Conservation (phyloP, 2,888 invertebrate species). For the Caenorhabditis panamensis region DNA sequence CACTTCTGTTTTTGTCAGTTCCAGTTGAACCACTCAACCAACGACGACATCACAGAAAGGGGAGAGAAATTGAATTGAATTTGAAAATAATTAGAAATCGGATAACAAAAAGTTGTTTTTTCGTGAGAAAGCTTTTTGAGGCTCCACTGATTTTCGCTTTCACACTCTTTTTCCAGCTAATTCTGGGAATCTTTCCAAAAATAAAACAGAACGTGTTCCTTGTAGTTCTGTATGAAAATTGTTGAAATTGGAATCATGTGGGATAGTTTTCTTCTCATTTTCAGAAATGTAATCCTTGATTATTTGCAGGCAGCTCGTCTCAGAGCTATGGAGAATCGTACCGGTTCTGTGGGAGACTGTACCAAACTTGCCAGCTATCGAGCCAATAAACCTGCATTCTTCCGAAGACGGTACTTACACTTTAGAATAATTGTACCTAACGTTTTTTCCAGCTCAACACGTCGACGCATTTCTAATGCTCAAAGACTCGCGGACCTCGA, state of each 20-base stretch:
- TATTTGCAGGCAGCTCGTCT: conserved; percentile 67
- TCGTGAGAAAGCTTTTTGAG: conserved; percentile 20
- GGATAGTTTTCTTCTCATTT: no score
- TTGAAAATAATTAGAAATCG: conserved; percentile 43
- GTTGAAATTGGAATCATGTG: no score
- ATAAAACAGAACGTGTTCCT: background rate
- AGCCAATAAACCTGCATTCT: conserved; percentile 61
- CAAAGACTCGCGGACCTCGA: conserved; percentile 73
- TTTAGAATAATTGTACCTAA: background rate
- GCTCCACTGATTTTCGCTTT: conserved; percentile 6
- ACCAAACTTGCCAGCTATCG: conserved; percentile 66
- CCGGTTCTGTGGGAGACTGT: conserved; percentile 70
- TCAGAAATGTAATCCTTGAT: background rate
- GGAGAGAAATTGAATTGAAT: conserved; percentile 34
- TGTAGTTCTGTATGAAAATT: no score
- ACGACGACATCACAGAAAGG: background rate
- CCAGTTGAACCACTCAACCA: background rate
- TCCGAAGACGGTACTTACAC: conserved; percentile 65
- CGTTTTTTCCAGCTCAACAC: conserved; percentile 64
- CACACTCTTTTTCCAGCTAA: background rate
- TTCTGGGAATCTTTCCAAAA: background rate
- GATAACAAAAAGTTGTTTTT: conserved; percentile 50
- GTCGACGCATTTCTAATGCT: conserved; percentile 72
- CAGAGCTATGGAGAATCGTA: conserved; percentile 69
- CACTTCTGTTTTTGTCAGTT: conserved; percentile 43